Base-by-base conservation (phyloP, 2,113 vertebrate species). In the Octodon degus region DNA sequence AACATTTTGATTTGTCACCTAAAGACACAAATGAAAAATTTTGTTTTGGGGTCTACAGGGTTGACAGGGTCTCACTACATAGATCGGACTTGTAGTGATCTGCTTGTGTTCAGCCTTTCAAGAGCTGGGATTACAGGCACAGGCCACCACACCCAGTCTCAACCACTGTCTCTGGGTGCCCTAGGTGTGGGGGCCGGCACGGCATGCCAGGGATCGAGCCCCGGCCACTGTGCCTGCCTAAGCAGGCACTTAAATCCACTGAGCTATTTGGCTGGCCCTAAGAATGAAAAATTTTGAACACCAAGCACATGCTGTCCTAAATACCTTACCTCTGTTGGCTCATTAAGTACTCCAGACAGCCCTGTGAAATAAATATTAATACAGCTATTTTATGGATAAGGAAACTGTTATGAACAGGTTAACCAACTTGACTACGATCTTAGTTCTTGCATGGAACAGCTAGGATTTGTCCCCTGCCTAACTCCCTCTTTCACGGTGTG, bases 1-100 rank as follows among this genome's bases (percentile, higher is more conserved):
- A 94, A 47, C n/a, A 81, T 96, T 96, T 67, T 70, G 47, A 94
- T 86, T 93, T 93, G 53, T 34, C 27, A 84, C 40, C 22, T 72
- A 90, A 85, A 91, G 53, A 89, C 47, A 91, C 79, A 34, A 93
- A 68, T 79, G n/a, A 81, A 74, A 83, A 76, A 62, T 67, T 82
- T 53, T 58, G 53, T 1, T 50, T 50, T 50, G 1, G 50, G 50
- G 50, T 50, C 50, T 12, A 50, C 9, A 50, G 50, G 50, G 10
- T 50, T 12, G 9, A 50, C 9, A 50, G 50, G 50, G 50, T 50
- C 50, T 50, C 50, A 50, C 9, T 50, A 50, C 11, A 12, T 50
- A 50, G 50, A 50, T 50, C 9, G 11, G 50, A 50, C 50, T 50
- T 50, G 50, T 50, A 50, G 2, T 50, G 8, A 50, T 50, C 50